Percentiles rank a stretch among this genome's conserved stretches.
These are phyloP conservation scores for Neoitamus cyanurus DNA, from an alignment of 2,888 invertebrate species.

Conservation along the genomic window DNA sequence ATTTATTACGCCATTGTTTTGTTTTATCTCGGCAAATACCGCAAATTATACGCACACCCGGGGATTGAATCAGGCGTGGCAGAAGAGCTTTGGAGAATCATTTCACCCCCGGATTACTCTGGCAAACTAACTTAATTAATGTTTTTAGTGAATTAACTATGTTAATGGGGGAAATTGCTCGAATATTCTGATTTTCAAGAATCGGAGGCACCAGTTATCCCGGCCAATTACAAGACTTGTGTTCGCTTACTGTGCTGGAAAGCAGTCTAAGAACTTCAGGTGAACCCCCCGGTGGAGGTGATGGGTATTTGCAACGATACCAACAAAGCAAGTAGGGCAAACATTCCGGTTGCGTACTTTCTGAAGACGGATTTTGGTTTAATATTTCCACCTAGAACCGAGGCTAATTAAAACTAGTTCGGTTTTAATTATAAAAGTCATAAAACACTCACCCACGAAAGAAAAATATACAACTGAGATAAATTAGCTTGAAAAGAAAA, in stretches of 20 bases:
- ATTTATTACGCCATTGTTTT: conserved; percentile 41
- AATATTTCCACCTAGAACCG: no score
- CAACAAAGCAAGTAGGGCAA: no score
- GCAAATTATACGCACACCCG: conserved; percentile 32
- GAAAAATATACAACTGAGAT: no score
- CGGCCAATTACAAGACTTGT: not conserved
- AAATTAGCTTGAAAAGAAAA: no score
- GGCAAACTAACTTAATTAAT: conserved; percentile 8
- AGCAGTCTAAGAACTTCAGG: not conserved
- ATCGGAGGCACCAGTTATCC: not conserved
- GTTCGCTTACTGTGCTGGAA: not conserved
- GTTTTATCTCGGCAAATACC: conserved; percentile 40
- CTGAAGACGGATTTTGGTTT: not conserved
- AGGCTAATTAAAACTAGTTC: no score
- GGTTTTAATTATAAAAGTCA: no score
- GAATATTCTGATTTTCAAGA: not conserved
- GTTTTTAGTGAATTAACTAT: conserved; percentile 2
- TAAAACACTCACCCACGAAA: no score
- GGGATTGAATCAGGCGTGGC: conserved; percentile 26
- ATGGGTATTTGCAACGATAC: not conserved
- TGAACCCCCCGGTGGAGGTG: not conserved
- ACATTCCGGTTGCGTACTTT: not conserved
- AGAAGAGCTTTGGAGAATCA: conserved; percentile 11
- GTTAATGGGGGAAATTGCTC: not conserved
- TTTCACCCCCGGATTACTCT: not conserved